Evolutionary conservation across 2,113 vertebrate genomes (phyloP).

Genomic region (Picathartes gymnocephalus): DNA sequence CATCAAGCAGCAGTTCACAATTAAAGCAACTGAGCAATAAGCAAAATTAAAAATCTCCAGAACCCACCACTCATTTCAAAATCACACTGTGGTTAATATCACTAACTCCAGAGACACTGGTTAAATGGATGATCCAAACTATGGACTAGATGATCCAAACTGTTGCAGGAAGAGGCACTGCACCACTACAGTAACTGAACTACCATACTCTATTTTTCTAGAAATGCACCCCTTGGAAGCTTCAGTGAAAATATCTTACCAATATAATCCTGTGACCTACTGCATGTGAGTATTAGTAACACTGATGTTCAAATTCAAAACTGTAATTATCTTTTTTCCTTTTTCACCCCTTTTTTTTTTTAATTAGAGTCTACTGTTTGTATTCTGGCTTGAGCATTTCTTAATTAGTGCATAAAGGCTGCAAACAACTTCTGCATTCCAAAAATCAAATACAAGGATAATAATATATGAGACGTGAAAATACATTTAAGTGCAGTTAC

Average conservation of each 20-base stretch:
- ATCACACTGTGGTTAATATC: background rate
- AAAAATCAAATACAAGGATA: background rate
- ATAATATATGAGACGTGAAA: background rate
- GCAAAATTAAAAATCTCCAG: background rate
- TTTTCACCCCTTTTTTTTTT: background rate
- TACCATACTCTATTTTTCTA: background rate
- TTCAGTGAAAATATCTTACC: background rate
- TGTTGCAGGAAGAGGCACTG: background rate
- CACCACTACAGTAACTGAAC: background rate
- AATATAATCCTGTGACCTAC: background rate
- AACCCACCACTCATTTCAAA: background rate
- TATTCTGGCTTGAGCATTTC: background rate
- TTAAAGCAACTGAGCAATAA: background rate
- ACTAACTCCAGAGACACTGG: background rate
- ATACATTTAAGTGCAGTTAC: background rate
- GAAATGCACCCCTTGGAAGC: background rate
- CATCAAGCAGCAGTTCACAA: background rate
- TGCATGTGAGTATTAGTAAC: background rate
- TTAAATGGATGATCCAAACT: background rate
- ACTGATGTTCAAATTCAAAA: background rate
- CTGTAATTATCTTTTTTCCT: background rate
- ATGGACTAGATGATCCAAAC: background rate
- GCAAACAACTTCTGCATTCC: background rate
- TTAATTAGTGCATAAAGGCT: background rate
- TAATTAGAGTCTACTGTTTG: background rate